A percentile compares a stretch with the other conserved stretches of the same genome.
Conservation (phyloP, 2,113 vertebrate species). For the Dolichallabes microphthalmus region DNA sequence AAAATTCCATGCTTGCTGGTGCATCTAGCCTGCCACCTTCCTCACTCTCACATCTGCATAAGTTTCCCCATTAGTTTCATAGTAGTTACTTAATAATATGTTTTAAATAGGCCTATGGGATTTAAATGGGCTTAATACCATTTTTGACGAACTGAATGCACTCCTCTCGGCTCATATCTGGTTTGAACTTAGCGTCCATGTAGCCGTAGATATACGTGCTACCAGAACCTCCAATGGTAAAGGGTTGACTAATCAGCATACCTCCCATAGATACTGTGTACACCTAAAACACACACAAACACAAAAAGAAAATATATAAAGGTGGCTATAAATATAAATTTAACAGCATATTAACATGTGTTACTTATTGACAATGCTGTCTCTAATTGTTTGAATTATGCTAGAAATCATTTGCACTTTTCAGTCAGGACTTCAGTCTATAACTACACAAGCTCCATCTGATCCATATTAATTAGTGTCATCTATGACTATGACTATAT, state of each 20-base stretch:
- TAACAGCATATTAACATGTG: not conserved
- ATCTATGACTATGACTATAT: not conserved
- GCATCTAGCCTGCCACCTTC: not conserved
- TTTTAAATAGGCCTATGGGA: not conserved
- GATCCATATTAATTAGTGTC: not conserved
- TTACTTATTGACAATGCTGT: not conserved
- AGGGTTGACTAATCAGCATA: constrained; percentile 67
- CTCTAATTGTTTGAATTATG: not conserved
- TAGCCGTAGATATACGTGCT: constrained; percentile 76
- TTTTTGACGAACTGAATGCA: constrained; percentile 68
- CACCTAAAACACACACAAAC: constrained; percentile 58
- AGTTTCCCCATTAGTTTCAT: not conserved
- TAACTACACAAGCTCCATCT: not conserved
- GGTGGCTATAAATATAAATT: not conserved
- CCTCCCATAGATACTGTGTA: constrained; percentile 71
- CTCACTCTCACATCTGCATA: not conserved
- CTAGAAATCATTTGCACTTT: not conserved
- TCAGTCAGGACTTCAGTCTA: not conserved
- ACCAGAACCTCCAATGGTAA: constrained; percentile 73
- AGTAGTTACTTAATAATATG: not conserved
- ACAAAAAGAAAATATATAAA: not conserved
- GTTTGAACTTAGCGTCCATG: constrained; percentile 71
- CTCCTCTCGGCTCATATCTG: constrained; percentile 70
- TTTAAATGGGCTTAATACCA: constrained; percentile 54
- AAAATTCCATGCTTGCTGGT: not conserved